Evolutionary conservation across 64 coral and sea anemone species (phyloP), one percentile per base, ranked within the genome.

Genomic region (Cladopsammia gracilis): DNA sequence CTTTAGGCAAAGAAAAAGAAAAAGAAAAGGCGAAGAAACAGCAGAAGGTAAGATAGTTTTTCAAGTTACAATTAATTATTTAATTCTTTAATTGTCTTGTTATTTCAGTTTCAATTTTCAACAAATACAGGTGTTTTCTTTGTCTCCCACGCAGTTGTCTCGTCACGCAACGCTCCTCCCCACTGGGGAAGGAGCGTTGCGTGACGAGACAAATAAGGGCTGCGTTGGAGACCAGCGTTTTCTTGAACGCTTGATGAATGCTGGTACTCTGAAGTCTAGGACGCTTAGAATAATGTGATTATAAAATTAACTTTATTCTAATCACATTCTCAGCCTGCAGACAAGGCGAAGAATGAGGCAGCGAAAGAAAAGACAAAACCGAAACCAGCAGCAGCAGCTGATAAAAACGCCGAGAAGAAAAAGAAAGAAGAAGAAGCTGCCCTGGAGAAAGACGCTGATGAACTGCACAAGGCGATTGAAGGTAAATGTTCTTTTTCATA

Each of bases 381-480:
- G 1, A 84, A 84, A 84, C 26, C 60, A 23, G 19, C 44, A 49
- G 61, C 80, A 51, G 62, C 60, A 15, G 44, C 77, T 16, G 77
- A 78, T 66, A 92, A 92, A 92, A 48, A 26, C 20, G 45, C 70
- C 14, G 80, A 85, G 59, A 90, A 79, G 77, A 66, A 82, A 82
- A 58, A 53, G 10, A 90, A 90, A 66, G 82, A 85, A 75, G 42
- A 70, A 6, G 90, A 92, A 72, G 19, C 62, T 43, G 77, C 77
- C 6, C 9, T 59, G 5, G 51, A 91, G 52, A 69, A 91, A 20
- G 92, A 94, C 69, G 86, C 86, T 18, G 86, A 83, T 48, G 86
- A 94, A 70, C 87, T 94, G 34, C 48, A 34, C 6, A 75, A 76
- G 72, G 93, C 86, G 13, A 75, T 89, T 64, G 76, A 94, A 94